A percentile compares a stretch with the other conserved stretches of the same genome.
Conservation (phyloP, 2,797 vertebrate species). For the Gymnopithys bicolor region DNA sequence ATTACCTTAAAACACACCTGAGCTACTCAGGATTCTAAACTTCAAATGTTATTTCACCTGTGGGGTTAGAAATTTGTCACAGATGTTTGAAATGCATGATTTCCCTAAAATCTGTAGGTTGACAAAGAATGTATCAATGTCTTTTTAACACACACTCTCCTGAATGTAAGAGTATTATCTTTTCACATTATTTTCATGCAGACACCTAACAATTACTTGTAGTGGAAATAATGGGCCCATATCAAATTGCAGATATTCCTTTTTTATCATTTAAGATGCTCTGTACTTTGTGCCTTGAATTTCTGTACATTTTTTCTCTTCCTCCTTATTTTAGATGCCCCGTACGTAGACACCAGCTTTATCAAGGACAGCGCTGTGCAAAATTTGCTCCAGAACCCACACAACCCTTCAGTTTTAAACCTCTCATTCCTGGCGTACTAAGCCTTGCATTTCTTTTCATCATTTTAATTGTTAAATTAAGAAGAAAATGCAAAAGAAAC, state of each 20-base stretch:
- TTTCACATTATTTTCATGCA: background rate
- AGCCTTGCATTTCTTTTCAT: slow-evolving; percentile 81
- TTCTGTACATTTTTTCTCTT: slow-evolving; percentile 36
- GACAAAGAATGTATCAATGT: background rate
- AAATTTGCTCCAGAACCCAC: slow-evolving; percentile 82
- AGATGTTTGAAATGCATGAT: background rate
- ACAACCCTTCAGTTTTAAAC: slow-evolving; percentile 77
- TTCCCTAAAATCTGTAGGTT: background rate
- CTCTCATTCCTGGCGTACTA: slow-evolving; percentile 80
- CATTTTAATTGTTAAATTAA: slow-evolving; percentile 81
- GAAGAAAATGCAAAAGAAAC: slow-evolving; percentile 84
- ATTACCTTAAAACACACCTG: background rate
- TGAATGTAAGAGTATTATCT: background rate
- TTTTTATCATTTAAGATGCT: background rate
- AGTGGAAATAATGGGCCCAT: background rate
- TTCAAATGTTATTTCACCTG: background rate
- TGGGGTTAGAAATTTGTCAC: background rate
- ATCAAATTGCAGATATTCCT: background rate
- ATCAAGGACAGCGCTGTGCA: slow-evolving; percentile 83
- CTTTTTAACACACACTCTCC: background rate
- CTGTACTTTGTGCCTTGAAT: background rate
- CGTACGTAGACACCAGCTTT: slow-evolving; percentile 82
- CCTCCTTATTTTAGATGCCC: slow-evolving; percentile 81
- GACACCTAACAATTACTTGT: background rate
- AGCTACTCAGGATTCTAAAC: background rate